Conservation (phyloP, 2,797 vertebrate species). For the Spinibarbus caldwelli region DNA sequence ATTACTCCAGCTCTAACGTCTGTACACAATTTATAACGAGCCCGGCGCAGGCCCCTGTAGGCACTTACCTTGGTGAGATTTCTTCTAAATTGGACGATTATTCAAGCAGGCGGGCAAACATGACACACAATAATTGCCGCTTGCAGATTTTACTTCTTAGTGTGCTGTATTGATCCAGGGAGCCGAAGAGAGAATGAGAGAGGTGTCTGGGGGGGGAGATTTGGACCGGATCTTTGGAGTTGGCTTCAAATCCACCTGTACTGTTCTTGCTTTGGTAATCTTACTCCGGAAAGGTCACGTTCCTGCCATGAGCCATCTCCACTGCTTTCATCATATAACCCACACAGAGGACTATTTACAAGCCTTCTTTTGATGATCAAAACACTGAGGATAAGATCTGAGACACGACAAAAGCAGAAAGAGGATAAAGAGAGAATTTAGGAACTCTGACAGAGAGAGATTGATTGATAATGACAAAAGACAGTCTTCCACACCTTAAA, state of each 20-base stretch:
- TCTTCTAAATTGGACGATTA: conserved; percentile 77
- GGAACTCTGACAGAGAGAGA: conserved; percentile 27
- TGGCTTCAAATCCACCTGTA: conserved; percentile 58
- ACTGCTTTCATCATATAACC: conserved; percentile 52
- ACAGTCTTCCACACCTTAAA: neutral
- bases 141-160: conserved; percentile 79
- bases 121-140: conserved; percentile 76
- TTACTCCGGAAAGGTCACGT: conserved; percentile 35
- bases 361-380: conserved; percentile 53
- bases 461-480: conserved; percentile 8
- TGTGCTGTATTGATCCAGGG: conserved; percentile 73
- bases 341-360: conserved; percentile 50
- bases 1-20: conserved; percentile 68
- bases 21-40: conserved; percentile 68
- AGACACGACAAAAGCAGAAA: conserved; percentile 61
- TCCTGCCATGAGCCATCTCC: conserved; percentile 29
- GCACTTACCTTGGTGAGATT: conserved; percentile 71
- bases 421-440: conserved; percentile 17
- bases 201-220: neutral
- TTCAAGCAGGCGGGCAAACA: conserved; percentile 74
- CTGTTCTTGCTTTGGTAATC: conserved; percentile 53
- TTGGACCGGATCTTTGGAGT: neutral
- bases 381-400: conserved; percentile 48
- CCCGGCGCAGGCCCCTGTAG: conserved; percentile 55
- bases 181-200: conserved; percentile 19